Evolutionary conservation across 1,140 invertebrate genomes (phyloP).

Genomic region (Akabosia matsudoensis): DNA sequence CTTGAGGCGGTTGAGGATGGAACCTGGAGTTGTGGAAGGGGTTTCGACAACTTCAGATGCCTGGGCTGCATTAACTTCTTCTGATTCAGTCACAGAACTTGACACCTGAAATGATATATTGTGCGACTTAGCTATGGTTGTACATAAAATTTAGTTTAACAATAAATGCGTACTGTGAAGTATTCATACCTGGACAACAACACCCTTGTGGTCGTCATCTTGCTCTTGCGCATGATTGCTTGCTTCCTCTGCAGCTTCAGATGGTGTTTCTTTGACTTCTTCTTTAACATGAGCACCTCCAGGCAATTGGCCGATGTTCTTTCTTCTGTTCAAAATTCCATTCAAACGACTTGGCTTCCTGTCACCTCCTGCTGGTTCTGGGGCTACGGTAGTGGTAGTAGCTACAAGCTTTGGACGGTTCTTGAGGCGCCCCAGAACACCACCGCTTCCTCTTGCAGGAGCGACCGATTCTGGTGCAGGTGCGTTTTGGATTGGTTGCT

Average conservation of each 20-base stretch:
- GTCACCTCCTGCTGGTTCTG: neutral
- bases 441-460: neutral
- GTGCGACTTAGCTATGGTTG: too few species aligned
- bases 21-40: slow-evolving; percentile 35
- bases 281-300: slow-evolving; percentile 19
- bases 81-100: slow-evolving; percentile 43
- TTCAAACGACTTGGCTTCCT: slow-evolving; percentile 39
- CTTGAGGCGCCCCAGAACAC: slow-evolving; percentile 37
- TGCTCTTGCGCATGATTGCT: slow-evolving; percentile 26
- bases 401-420: slow-evolving; percentile 32
- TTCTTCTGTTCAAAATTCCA: slow-evolving; percentile 44
- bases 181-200: slow-evolving; percentile 40
- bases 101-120: slow-evolving; percentile 33
- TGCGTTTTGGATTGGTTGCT: slow-evolving; percentile 18
- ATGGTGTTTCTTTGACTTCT: slow-evolving; percentile 15
- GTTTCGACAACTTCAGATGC: neutral
- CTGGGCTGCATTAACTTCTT: slow-evolving; percentile 34
- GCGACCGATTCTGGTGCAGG: slow-evolving; percentile 4
- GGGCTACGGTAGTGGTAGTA: slow-evolving; percentile 29
- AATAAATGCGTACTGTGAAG: slow-evolving; percentile 3
- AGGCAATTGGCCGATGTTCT: slow-evolving; percentile 14
- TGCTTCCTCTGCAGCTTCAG: slow-evolving; percentile 10
- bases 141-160: neutral
- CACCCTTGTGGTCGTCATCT: slow-evolving; percentile 36
- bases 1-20: slow-evolving; percentile 44